Evolutionary conservation across 2,888 invertebrate species (phyloP), one percentile per base, ranked within the genome.

Genomic region (Frankliniella fusca): DNA sequence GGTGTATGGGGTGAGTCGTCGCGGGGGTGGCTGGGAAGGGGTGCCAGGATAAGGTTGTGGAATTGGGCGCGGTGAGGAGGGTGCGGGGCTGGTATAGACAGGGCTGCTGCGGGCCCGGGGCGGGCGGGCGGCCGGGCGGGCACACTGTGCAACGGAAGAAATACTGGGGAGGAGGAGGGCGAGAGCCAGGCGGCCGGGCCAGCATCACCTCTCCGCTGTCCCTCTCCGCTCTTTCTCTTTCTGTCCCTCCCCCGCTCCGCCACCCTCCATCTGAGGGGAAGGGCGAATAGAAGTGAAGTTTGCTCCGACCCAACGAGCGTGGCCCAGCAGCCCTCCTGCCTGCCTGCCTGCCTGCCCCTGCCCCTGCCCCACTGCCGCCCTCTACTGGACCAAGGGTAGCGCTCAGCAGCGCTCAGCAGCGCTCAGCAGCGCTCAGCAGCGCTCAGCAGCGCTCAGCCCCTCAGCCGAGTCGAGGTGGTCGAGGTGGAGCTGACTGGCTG

Each of bases 201-300:
- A 38, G 38, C 38, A 38, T 80, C 79, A 80, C 84, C 83, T 80
- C 82, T 83, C 84, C 85, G 85, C 85, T 85, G 84, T 84, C 85
- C 83, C 84, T 82, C 83, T 84, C 80, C 83, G 80, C 85, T 83
- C 82, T 85, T 85, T 83, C 84, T 84, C 84, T 82, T 83, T 81
- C 83, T 84, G 79, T 82, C 82, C 81, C 82, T 82, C 84, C 48
- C 80, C 9, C 20, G 70, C 38, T 8, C n/a, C n/a, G n/a, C n/a
- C n/a, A n/a, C n/a, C n/a, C n/a, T n/a, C n/a, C n/a, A n/a, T 61
- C 54, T 27, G 48, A 11, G 54, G 54, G 54, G 54, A 11, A 15
- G 54, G 54, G 54, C 18, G 54, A 18, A 18, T 11, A 15, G 54
- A 18, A 18, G 54, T 54, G 54, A 18, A 18, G 54, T 54, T 15